Percentiles rank a stretch among this genome's conserved stretches.
phyloP scores from a whole-genome alignment of 2,113 vertebrate species.

The Strix uralensis region DNA sequence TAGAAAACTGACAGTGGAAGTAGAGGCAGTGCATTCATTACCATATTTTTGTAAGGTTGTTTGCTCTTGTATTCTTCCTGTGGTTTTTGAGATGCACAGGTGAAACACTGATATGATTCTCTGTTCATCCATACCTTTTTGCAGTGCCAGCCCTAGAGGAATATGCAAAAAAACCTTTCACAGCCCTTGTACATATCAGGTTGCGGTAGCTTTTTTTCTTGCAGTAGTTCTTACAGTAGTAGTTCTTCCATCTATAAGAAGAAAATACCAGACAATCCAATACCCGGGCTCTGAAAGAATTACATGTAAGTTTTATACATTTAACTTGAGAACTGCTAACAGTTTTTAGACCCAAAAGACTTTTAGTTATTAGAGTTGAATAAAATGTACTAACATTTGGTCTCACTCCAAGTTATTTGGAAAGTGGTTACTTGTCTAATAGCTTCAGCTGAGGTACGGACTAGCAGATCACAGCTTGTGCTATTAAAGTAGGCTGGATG shows the following conservation, averaged over 20 bases:
- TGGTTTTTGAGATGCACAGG: not conserved
- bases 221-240: not conserved
- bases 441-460: not conserved
- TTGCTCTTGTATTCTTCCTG: not conserved
- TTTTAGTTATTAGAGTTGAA: not conserved
- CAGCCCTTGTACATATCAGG: not conserved
- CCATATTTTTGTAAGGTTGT: not conserved
- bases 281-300: not conserved
- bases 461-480: not conserved
- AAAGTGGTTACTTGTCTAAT: not conserved
- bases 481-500: not conserved
- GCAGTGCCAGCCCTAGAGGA: not conserved
- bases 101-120: not conserved
- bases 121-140: not conserved
- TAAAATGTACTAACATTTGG: not conserved
- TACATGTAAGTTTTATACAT: not conserved
- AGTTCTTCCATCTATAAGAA: not conserved
- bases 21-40: not conserved
- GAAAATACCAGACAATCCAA: not conserved
- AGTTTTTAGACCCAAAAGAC: not conserved
- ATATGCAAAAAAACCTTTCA: not conserved
- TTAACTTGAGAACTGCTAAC: not conserved
- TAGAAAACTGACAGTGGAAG: not conserved
- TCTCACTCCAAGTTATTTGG: not conserved
- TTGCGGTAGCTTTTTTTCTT: not conserved